A percentile compares a stretch with the other conserved stretches of the same genome.
phyloP scores from a whole-genome alignment of 2,888 invertebrate species.

The Chloroclystis v-ata region DNA sequence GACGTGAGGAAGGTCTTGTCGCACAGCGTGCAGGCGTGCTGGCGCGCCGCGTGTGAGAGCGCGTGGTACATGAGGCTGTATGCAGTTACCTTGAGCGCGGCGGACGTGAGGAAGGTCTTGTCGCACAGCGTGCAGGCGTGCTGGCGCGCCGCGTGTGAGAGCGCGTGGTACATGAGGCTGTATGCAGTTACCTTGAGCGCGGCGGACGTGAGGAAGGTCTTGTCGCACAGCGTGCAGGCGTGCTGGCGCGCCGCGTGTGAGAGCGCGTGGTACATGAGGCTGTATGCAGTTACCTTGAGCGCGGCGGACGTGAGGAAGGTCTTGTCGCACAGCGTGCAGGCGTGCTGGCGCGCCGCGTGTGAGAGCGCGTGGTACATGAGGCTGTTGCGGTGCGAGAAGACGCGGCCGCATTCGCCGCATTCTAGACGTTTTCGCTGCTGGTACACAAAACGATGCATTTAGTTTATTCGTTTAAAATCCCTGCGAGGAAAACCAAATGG shows the following conservation, averaged over 20 bases:
- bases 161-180: constrained; percentile 63
- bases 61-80: constrained; percentile 59
- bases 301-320: constrained; percentile 90
- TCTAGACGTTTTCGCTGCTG: constrained; percentile 51
- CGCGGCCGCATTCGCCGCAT: constrained; percentile 83
- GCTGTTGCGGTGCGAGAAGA: constrained; percentile 90
- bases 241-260: constrained; percentile 87
- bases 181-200: constrained; percentile 85
- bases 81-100: constrained; percentile 85
- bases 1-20: constrained; percentile 89
- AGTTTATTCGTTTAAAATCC: no score
- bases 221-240: constrained; percentile 88
- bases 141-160: constrained; percentile 86
- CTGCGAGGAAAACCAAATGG: no score
- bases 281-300: constrained; percentile 79
- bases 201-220: constrained; percentile 88
- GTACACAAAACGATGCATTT: no score
- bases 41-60: constrained; percentile 85
- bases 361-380: constrained; percentile 89
- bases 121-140: constrained; percentile 90
- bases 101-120: constrained; percentile 88
- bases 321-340: constrained; percentile 88
- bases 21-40: constrained; percentile 89
- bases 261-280: constrained; percentile 71
- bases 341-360: constrained; percentile 85